Evolutionary conservation across 2,113 vertebrate genomes (phyloP).

Genomic region (Myxocyprinus asiaticus): DNA sequence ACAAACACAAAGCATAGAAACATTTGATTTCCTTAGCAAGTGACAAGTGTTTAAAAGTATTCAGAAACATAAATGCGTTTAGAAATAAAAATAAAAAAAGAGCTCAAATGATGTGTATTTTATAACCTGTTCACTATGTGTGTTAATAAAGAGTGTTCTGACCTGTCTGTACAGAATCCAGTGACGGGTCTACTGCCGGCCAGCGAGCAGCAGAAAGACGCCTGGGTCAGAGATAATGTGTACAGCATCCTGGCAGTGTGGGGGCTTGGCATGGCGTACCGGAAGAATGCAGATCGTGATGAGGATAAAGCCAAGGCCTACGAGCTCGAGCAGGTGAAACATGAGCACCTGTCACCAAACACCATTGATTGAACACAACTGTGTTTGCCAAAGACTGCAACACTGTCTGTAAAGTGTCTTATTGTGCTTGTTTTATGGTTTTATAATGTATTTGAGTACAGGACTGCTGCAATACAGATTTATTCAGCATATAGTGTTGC

Average conservation of each 20-base stretch:
- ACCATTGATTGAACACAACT: not conserved
- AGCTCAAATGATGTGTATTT: not conserved
- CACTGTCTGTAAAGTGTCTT: not conserved
- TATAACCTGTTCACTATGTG: not conserved
- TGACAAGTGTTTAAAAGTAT: too few species aligned
- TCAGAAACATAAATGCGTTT: not conserved
- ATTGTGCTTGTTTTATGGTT: not conserved
- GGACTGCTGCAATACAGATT: not conserved
- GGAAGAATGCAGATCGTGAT: constrained; percentile 95
- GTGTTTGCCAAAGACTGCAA: not conserved
- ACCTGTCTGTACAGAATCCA: constrained; percentile 80
- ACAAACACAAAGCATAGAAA: too few species aligned
- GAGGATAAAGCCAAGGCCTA: constrained; percentile 99
- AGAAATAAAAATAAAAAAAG: constrained; percentile 34
- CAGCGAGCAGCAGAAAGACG: constrained; percentile 87
- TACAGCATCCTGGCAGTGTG: constrained; percentile 96
- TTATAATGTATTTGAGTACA: not conserved
- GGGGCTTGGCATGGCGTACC: constrained; percentile 96
- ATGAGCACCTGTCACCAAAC: not conserved
- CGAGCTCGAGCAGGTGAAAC: constrained; percentile 91
- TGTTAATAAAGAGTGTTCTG: constrained; percentile 3
- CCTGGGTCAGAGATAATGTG: constrained; percentile 96
- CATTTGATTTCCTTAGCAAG: too few species aligned
- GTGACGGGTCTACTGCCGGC: constrained; percentile 92
- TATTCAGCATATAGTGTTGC: too few species aligned